Percentiles rank a stretch among this genome's conserved stretches.
Conservation (phyloP, 2,797 vertebrate genomes). For the Melanotaenia trifasciata region DNA sequence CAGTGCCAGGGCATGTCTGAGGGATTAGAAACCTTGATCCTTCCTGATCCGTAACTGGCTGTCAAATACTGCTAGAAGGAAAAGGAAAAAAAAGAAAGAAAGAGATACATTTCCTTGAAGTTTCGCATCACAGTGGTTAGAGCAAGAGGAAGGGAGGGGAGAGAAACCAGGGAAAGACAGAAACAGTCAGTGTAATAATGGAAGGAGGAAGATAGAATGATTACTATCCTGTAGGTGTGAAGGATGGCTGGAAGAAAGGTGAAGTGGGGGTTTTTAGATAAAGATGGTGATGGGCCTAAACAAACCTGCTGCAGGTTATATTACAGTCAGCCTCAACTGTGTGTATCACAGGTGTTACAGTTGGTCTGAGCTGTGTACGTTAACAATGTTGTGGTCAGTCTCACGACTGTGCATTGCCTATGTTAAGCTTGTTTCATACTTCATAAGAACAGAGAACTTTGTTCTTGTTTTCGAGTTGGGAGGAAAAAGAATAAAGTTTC, state of each 20-base stretch:
- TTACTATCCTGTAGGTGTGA: constrained; percentile 53
- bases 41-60: constrained; percentile 60
- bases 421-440: no score
- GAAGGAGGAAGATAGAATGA: constrained; percentile 59
- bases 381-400: no score
- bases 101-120: constrained; percentile 35
- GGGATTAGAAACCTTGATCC: constrained; percentile 78
- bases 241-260: constrained; percentile 68
- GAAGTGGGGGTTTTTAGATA: constrained; percentile 55
- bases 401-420: no score
- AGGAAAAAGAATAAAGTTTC: no score
- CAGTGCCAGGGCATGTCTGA: constrained; percentile 59
- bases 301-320: constrained; percentile 52
- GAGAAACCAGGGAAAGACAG: constrained; percentile 29
- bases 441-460: no score
- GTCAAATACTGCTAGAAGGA: constrained; percentile 65
- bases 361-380: no score
- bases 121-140: constrained; percentile 23
- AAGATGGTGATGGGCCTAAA: constrained; percentile 62
- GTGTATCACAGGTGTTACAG: neutral
- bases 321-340: constrained; percentile 36
- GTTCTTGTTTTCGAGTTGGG: no score
- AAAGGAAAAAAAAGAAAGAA: constrained; percentile 6
- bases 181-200: constrained; percentile 28
- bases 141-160: constrained; percentile 17